Percentiles rank a stretch among this genome's conserved stretches.
Evolutionary conservation across 2,113 vertebrate species (phyloP).

Genomic region (Chelonoidis abingdonii): DNA sequence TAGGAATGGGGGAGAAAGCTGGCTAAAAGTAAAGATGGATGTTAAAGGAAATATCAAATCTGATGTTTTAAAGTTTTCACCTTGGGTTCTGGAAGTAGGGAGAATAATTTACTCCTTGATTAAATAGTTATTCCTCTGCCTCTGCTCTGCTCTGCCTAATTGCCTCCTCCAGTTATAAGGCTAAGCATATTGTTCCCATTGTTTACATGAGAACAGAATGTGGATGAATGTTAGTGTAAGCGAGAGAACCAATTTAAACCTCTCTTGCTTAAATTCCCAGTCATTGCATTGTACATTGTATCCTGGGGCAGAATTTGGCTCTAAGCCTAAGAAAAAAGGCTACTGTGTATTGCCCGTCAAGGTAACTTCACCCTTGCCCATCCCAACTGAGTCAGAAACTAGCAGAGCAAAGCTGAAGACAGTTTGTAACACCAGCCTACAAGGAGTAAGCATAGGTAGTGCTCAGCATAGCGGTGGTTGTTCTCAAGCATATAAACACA

Average conservation of each 20-base stretch:
- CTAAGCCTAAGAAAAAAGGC: not conserved
- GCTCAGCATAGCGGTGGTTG: not conserved
- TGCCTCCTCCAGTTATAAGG: not conserved
- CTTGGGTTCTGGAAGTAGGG: not conserved
- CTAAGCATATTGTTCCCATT: not conserved
- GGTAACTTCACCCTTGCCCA: not conserved
- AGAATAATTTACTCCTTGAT: not conserved
- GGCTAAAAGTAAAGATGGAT: not conserved
- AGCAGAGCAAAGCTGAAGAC: not conserved
- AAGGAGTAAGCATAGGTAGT: not conserved
- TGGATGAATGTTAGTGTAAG: not conserved
- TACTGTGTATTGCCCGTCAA: not conserved
- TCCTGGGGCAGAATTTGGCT: not conserved
- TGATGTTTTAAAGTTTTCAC: not conserved
- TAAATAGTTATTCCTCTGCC: not conserved
- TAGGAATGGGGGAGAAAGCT: not conserved
- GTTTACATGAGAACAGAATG: not conserved
- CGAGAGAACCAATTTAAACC: not conserved
- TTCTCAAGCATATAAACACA: not conserved
- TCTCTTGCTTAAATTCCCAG: not conserved
- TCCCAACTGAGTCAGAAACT: not conserved
- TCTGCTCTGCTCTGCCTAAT: accelerated
- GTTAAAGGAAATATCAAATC: not conserved
- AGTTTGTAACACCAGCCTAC: not conserved
- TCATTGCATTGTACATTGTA: not conserved